phyloP scores from a whole-genome alignment of 2,797 vertebrate genomes.

The Agapornis canus region DNA sequence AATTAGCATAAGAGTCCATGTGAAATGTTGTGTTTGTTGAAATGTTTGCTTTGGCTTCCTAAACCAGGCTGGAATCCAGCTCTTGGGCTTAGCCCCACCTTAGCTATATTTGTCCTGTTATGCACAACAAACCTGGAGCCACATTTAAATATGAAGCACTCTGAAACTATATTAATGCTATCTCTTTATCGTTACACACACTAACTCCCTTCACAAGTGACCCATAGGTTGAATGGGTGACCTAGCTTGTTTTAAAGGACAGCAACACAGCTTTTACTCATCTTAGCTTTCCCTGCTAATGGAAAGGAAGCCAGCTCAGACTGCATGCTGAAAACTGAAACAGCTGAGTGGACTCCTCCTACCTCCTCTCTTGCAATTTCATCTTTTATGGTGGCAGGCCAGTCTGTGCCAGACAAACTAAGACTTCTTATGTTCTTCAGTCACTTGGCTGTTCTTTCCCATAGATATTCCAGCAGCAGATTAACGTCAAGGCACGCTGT shows the following conservation, averaged over 20 bases:
- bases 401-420: constrained; percentile 40
- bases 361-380: constrained; percentile 56
- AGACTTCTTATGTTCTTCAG: constrained; percentile 22
- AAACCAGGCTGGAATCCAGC: constrained; percentile 64
- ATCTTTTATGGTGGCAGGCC: constrained; percentile 59
- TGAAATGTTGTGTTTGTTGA: constrained; percentile 33
- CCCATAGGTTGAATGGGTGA: constrained; percentile 19
- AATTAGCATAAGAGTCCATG: constrained; percentile 57
- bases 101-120: constrained; percentile 73
- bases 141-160: constrained; percentile 64
- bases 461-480: constrained; percentile 41
- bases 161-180: constrained; percentile 42
- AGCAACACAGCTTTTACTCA: constrained; percentile 45
- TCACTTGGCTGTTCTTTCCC: constrained; percentile 25
- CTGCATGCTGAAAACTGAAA: constrained; percentile 48
- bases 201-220: constrained; percentile 49
- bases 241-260: neutral
- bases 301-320: constrained; percentile 66
- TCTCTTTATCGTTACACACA: constrained; percentile 56
- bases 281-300: constrained; percentile 64
- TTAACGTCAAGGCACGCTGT: neutral
- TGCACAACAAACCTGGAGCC: constrained; percentile 60
- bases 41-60: constrained; percentile 76
- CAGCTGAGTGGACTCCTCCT: constrained; percentile 65
- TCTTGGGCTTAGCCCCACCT: constrained; percentile 71